phyloP scores from a whole-genome alignment of 2,888 invertebrate genomes.

The Scaptodrosophila latifasciaeformis region DNA sequence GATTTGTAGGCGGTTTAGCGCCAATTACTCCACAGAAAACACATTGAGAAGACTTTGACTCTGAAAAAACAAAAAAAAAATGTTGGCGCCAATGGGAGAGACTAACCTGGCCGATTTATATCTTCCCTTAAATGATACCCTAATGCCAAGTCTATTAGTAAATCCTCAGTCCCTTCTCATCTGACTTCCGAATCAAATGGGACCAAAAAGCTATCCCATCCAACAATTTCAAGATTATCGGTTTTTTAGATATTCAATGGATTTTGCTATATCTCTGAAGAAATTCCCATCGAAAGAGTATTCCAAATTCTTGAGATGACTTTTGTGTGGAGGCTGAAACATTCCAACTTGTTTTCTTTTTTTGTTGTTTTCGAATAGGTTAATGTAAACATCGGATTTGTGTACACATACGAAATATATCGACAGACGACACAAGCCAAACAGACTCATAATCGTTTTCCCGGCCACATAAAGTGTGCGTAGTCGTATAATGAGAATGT shows the following conservation, averaged over 20 bases:
- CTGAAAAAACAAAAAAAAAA: constrained; percentile 53
- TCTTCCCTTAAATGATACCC: too few relatives aligned
- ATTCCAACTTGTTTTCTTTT: constrained; percentile 13
- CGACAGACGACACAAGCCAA: constrained; percentile 26
- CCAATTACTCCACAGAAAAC: constrained; percentile 61
- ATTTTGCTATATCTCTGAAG: neutral
- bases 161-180: constrained; percentile 1
- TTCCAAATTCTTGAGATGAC: neutral
- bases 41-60: too few relatives aligned
- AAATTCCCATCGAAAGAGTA: neutral
- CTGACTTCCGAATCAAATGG: neutral
- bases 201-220: too few relatives aligned
- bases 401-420: constrained; percentile 42
- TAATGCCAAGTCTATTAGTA: constrained; percentile 14
- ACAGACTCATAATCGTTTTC: neutral
- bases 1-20: constrained; percentile 72
- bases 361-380: constrained; percentile 22
- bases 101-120: too few relatives aligned
- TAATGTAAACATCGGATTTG: constrained; percentile 41
- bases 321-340: constrained; percentile 6
- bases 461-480: neutral
- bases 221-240: too few relatives aligned
- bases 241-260: neutral
- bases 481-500: neutral
- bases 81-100: constrained; percentile 57